Conservation (phyloP, 2,113 vertebrate genomes). For the Grallaria varia region DNA sequence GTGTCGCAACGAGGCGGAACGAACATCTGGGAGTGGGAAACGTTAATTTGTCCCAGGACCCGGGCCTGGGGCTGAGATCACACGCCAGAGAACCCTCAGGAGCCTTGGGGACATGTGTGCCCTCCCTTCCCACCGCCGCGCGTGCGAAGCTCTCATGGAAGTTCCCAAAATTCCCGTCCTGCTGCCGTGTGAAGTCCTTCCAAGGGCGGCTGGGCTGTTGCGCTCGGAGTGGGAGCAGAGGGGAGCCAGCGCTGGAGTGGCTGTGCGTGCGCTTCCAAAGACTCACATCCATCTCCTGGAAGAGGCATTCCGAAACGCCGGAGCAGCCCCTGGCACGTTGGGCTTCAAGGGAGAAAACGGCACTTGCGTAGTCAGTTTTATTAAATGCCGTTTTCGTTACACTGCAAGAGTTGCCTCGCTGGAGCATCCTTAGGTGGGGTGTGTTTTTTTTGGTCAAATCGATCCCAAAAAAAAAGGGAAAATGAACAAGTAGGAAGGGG, state of each 20-base stretch:
- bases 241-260: background rate
- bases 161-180: background rate
- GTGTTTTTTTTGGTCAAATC: background rate
- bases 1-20: conserved; percentile 26
- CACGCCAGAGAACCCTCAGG: background rate
- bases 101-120: background rate
- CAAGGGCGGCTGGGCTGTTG: background rate
- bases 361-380: background rate
- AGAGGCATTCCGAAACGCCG: accelerated
- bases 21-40: conserved; percentile 50
- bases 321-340: background rate
- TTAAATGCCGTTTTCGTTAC: background rate
- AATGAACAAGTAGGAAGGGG: background rate
- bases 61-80: background rate
- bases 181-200: background rate
- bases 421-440: background rate
- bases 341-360: background rate
- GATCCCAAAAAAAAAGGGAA: background rate
- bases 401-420: background rate
- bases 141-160: background rate
- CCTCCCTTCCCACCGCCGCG: background rate
- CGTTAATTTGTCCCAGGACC: conserved; percentile 33
- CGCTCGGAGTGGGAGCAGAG: background rate
- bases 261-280: background rate
- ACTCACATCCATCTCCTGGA: background rate